Evolutionary conservation across 2,113 vertebrate genomes (phyloP).

Genomic region (Saccopteryx leptura): DNA sequence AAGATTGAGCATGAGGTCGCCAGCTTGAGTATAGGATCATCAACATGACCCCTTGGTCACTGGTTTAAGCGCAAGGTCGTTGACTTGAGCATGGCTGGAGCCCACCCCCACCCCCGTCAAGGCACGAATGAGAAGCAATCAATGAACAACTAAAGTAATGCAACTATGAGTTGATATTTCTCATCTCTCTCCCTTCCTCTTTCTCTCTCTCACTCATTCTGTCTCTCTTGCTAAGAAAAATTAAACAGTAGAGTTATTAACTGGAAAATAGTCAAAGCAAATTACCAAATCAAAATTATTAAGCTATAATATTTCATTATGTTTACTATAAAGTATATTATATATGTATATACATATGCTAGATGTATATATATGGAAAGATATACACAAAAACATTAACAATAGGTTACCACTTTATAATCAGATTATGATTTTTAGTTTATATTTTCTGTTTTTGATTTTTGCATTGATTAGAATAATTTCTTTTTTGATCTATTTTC

Average conservation of each 20-base stretch:
- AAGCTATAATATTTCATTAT: not conserved
- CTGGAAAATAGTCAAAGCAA: not conserved
- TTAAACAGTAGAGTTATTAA: not conserved
- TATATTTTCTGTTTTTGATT: constrained; percentile 5
- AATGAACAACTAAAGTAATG: too few species aligned
- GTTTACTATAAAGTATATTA: not conserved
- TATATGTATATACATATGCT: not conserved
- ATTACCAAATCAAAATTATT: not conserved
- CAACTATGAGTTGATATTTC: too few species aligned
- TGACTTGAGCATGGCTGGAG: too few species aligned
- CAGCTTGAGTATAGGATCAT: too few species aligned
- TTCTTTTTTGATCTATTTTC: not conserved
- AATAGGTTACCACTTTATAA: not conserved
- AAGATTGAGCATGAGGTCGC: too few species aligned
- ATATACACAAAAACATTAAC: not conserved
- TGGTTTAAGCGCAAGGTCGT: too few species aligned
- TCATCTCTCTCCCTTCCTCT: too few species aligned
- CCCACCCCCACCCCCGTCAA: too few species aligned
- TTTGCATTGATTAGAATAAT: not conserved
- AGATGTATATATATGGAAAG: not conserved
- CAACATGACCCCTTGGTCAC: too few species aligned
- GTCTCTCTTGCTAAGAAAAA: too few species aligned
- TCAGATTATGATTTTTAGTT: not conserved
- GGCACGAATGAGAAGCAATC: too few species aligned
- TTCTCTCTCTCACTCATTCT: too few species aligned